phyloP scores from a whole-genome alignment of 1,140 invertebrate species.

The Eufriesea mexicana region DNA sequence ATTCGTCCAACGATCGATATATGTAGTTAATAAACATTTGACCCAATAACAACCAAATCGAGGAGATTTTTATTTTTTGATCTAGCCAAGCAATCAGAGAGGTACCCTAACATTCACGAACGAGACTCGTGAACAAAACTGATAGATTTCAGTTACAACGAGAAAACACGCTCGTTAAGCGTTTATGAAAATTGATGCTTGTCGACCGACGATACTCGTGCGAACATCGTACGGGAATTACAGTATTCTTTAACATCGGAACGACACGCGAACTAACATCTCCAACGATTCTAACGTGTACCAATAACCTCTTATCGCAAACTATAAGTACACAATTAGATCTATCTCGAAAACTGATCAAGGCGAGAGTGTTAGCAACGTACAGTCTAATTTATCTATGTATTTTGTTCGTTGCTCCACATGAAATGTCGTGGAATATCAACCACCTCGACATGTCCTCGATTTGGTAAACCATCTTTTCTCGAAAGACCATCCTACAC shows the following conservation, averaged over 20 bases:
- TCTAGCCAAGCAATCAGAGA: conserved; percentile 48
- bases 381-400: neutral
- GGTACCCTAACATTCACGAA: neutral
- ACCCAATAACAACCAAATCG: conserved; percentile 63
- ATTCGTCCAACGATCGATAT: conserved; percentile 16
- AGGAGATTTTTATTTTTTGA: conserved; percentile 41
- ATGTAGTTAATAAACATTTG: conserved; percentile 57
- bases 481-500: neutral
- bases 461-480: conserved; percentile 23
- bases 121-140: neutral
- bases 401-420: conserved; percentile 12
- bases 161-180: conserved; percentile 5
- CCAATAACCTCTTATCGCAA: neutral
- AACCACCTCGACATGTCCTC: conserved; percentile 12
- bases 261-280: neutral
- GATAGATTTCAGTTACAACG: neutral
- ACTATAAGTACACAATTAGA: conserved; percentile 1
- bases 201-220: neutral
- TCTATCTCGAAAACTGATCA: neutral
- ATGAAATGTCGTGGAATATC: neutral
- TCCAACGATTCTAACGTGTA: conserved; percentile 6
- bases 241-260: neutral
- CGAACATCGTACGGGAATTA: neutral
- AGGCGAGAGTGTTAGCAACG: conserved; percentile 22
- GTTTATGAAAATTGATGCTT: neutral